phyloP scores from a whole-genome alignment of 23 tunicate species.

The Trididemnum clinides region DNA sequence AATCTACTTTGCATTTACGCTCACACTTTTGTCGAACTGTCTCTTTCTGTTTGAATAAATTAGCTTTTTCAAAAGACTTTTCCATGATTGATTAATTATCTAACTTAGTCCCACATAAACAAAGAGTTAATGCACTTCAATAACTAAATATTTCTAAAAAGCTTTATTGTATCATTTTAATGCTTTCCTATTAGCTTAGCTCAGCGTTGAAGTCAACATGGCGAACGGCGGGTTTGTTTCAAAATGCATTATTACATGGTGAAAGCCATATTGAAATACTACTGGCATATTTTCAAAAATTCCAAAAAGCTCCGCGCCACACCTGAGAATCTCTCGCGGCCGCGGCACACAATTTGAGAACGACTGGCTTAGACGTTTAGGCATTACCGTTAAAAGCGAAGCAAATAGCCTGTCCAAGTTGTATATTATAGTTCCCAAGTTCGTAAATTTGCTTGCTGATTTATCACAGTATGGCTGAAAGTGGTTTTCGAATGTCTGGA shows the following conservation, averaged over 20 bases:
- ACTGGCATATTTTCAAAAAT: not conserved
- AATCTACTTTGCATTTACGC: constrained; percentile 50
- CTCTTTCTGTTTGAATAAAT: constrained; percentile 40
- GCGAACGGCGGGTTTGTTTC: too few species aligned
- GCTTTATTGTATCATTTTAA: not conserved
- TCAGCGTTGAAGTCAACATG: not conserved
- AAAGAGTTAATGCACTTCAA: not conserved
- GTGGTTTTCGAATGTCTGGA: constrained; percentile 35
- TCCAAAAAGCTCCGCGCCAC: not conserved
- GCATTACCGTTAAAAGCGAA: constrained; percentile 15
- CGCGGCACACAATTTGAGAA: not conserved
- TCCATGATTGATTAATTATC: not conserved
- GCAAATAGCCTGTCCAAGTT: not conserved
- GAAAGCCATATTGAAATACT: not conserved
- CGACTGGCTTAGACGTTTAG: not conserved
- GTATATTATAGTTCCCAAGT: constrained; percentile 14
- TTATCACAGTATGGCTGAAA: constrained; percentile 41
- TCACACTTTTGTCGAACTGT: constrained; percentile 30
- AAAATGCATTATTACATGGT: too few species aligned
- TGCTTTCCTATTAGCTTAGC: not conserved
- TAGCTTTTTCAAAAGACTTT: constrained; percentile 5
- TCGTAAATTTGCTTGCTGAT: not conserved
- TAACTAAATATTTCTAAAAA: not conserved
- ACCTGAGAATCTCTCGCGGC: not conserved
- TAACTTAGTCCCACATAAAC: not conserved